Evolutionary conservation across 2,888 invertebrate species (phyloP).

Genomic region (Bombylius discolor): DNA sequence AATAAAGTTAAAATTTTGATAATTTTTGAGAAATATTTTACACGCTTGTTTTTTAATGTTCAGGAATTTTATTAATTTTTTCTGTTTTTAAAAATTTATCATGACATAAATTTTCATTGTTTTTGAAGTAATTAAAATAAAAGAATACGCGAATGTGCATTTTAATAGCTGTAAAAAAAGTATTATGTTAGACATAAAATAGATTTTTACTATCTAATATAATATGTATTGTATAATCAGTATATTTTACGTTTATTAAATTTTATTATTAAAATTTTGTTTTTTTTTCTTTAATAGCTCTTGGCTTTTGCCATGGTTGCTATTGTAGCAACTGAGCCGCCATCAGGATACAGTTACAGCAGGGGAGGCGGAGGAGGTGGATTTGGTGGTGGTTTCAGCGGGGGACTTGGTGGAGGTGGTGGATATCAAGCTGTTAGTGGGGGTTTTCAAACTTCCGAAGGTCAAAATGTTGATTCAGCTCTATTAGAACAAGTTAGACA

Average conservation of each 20-base stretch:
- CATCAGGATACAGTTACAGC: constrained; percentile 62
- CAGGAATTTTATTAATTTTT: no score
- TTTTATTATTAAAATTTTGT: neutral
- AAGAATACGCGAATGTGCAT: no score
- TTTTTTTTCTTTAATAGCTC: constrained; percentile 46
- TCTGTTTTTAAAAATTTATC: no score
- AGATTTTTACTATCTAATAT: neutral
- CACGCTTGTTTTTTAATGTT: no score
- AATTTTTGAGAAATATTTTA: no score
- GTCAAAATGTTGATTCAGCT: constrained; percentile 65
- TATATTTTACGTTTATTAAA: constrained; percentile 5
- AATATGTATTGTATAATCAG: no score
- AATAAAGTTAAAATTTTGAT: no score
- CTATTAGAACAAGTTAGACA: constrained; percentile 74
- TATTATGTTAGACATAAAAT: no score
- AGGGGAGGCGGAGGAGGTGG: constrained; percentile 42
- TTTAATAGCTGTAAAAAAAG: no score
- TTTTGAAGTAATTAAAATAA: no score
- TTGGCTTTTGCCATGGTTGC: constrained; percentile 70
- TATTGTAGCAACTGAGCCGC: constrained; percentile 61
- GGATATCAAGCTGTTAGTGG: constrained; percentile 64
- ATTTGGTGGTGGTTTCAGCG: constrained; percentile 38
- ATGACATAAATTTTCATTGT: no score
- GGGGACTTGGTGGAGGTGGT: constrained; percentile 50
- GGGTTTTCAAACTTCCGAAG: constrained; percentile 70